These are phyloP conservation scores for Machimus rusticus DNA, from an alignment of 2,888 invertebrate species.

Conservation along the genomic window DNA sequence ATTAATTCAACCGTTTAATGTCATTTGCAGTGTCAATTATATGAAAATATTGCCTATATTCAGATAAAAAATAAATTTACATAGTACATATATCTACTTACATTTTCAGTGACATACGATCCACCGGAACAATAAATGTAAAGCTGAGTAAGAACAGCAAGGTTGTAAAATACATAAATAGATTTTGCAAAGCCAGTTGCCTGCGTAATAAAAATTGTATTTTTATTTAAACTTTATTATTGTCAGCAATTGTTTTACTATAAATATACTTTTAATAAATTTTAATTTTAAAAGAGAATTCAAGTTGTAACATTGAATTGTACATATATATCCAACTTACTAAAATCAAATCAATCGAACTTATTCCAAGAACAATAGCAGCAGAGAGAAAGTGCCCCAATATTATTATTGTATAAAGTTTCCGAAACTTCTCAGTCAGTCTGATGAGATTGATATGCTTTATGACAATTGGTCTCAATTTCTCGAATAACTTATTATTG, in stretches of 20 bases:
- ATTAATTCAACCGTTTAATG: not conserved
- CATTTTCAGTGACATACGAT: conserved; percentile 20
- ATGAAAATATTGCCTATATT: not conserved
- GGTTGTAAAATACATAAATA: conserved; percentile 40
- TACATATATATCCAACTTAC: conserved; percentile 51
- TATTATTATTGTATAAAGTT: conserved; percentile 57
- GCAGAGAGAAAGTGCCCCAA: conserved; percentile 60
- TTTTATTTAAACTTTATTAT: not conserved
- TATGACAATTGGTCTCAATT: not conserved
- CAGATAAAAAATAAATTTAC: not conserved
- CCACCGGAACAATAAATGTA: conserved; percentile 43
- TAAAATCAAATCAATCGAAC: conserved; percentile 59
- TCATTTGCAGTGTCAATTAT: not conserved
- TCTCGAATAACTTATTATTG: not conserved
- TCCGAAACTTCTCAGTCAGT: conserved; percentile 49
- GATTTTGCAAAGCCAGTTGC: conserved; percentile 27
- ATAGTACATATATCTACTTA: not conserved
- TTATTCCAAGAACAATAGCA: conserved; percentile 58
- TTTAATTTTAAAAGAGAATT: too few relatives aligned
- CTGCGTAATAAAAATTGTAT: conserved; percentile 1
- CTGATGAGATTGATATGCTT: not conserved
- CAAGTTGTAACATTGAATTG: too few relatives aligned
- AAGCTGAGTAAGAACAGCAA: conserved; percentile 39
- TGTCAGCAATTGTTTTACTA: too few relatives aligned
- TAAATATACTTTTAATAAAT: too few relatives aligned